A percentile compares a stretch with the other conserved stretches of the same genome.
phyloP scores from a whole-genome alignment of 2,888 invertebrate genomes.

The Metellina segmentata region DNA sequence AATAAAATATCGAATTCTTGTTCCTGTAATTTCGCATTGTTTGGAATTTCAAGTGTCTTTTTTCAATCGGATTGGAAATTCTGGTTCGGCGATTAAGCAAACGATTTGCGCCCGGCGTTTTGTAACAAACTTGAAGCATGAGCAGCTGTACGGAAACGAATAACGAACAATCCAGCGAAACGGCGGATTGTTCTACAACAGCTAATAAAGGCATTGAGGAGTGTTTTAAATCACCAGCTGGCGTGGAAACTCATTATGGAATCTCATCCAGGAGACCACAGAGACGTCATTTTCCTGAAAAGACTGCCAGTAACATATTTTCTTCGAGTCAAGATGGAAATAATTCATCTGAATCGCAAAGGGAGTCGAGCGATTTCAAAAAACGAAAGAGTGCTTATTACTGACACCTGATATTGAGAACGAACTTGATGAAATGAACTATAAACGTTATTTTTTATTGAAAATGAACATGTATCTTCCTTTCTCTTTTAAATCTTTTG shows the following conservation, averaged over 20 bases:
- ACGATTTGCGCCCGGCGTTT: background rate
- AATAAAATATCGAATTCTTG: background rate
- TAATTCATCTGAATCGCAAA: background rate
- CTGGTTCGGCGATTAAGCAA: no score
- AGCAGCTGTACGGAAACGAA: background rate
- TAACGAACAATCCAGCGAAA: background rate
- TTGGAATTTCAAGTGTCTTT: background rate
- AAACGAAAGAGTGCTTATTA: constrained; percentile 25
- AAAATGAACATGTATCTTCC: no score
- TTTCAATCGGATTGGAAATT: background rate
- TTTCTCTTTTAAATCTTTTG: no score
- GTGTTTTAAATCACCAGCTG: constrained; percentile 44
- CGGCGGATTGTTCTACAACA: background rate
- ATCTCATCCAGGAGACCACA: constrained; percentile 14
- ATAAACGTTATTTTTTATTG: no score
- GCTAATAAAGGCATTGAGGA: constrained; percentile 3
- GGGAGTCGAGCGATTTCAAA: constrained; percentile 37
- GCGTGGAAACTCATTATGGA: constrained; percentile 41
- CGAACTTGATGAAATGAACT: no score
- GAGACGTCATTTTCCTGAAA: constrained; percentile 57
- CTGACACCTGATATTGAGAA: background rate
- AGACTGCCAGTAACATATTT: constrained; percentile 55
- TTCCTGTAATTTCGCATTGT: background rate
- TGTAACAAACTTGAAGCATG: background rate
- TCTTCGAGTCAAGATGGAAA: background rate